Base-by-base conservation (phyloP, 1,140 invertebrate species). In the Dryas iulia region DNA sequence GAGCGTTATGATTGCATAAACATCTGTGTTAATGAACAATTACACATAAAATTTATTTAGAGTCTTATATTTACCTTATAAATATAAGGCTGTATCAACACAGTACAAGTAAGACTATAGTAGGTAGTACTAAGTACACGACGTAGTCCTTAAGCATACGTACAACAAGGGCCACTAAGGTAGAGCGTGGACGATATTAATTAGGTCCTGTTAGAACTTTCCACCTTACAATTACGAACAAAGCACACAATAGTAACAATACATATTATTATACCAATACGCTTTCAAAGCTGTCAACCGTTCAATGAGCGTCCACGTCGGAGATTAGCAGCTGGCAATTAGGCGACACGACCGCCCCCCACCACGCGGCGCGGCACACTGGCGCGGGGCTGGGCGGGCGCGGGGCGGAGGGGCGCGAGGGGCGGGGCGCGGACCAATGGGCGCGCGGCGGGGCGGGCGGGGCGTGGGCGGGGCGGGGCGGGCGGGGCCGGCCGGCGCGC, bases 401-500 rank as follows among this genome's bases (percentile, higher is more conserved):
- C 65, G 60, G 39, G 64, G 53, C 59, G 61, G 59, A 59, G 76
- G 62, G 28, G 69, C 68, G 72, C 58, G 54, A 54, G 64, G 71
- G 69, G 52, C 52, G 60, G 24, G 47, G 47, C 23, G 30, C 21
- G 66, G 26, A 54, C 54, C 72, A 67, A 72, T 67, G 35, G 58
- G 61, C 47, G 64, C 60, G 59, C 52, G 66, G 62, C 66, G 53
- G 58, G 59, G 58, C 54, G 60, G n/a, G 75, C 30, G 30, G 74
- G 77, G 47, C 47, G 47, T 23, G 47, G 47, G 5, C 30, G 30
- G 5, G 11, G 30, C 30, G 5, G 30, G 5, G 5, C 5, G 5
- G 63, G 81, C 82, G 66, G 73, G 54, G 69, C 71, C 74, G 75
- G 77, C 76, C 71, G 74, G 60, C 57, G 25, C 76, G 79, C n/a